Evolutionary conservation across 2,888 invertebrate genomes (phyloP).

Genomic region (Limenitis camilla): DNA sequence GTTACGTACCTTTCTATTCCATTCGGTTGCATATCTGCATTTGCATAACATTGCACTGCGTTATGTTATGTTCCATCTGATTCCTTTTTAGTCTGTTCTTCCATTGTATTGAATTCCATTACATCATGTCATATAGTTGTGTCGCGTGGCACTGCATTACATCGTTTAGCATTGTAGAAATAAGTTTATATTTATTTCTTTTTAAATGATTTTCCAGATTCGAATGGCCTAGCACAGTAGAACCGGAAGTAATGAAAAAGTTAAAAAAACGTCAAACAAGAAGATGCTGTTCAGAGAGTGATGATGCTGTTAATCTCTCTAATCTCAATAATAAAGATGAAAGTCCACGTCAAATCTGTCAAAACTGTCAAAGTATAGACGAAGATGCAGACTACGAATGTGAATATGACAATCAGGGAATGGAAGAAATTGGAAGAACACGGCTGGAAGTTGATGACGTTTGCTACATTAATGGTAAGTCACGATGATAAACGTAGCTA

Average conservation of each 20-base stretch:
- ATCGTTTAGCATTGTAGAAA: too few species aligned
- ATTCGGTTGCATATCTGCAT: too few species aligned
- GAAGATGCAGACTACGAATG: constrained; percentile 28
- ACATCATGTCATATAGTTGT: too few species aligned
- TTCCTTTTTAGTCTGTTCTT: too few species aligned
- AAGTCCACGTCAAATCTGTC: constrained; percentile 24
- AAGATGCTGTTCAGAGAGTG: constrained; percentile 38
- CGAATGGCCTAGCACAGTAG: constrained; percentile 80
- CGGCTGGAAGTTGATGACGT: constrained; percentile 84
- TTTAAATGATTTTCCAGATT: constrained; percentile 67
- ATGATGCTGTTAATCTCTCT: constrained; percentile 28
- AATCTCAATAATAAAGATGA: constrained; percentile 29
- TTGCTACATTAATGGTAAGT: constrained; percentile 95
- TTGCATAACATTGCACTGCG: too few species aligned
- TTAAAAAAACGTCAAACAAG: constrained; percentile 39
- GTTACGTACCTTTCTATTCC: too few species aligned
- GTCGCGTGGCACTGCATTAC: too few species aligned
- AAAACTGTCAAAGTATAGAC: constrained; percentile 25
- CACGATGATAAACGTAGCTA: neutral
- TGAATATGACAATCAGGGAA: constrained; percentile 52
- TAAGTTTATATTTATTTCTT: neutral
- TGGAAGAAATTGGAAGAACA: constrained; percentile 79
- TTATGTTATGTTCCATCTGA: too few species aligned
- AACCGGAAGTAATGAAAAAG: constrained; percentile 58
- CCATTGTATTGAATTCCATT: too few species aligned